Conservation (phyloP, 2,888 invertebrate species). For the Drepanosiphum platanoidis region DNA sequence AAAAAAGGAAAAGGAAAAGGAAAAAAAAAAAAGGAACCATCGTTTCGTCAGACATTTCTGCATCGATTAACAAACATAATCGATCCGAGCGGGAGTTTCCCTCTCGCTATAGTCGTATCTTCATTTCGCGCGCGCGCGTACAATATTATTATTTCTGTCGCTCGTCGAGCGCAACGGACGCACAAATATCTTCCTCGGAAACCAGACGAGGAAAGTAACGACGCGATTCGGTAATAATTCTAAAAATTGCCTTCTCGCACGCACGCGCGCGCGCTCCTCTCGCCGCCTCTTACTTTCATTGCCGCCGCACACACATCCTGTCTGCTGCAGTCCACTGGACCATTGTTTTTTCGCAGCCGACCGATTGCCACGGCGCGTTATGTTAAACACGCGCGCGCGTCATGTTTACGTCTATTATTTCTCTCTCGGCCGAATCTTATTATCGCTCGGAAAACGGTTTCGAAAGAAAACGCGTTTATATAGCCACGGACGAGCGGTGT, state of each 20-base stretch:
- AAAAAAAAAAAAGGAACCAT: too few species aligned
- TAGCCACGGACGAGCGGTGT: too few species aligned
- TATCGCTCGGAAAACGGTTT: too few species aligned
- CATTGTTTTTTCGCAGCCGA: neutral
- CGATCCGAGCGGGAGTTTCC: constrained; percentile 25
- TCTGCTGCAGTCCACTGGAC: neutral
- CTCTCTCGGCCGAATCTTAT: too few species aligned
- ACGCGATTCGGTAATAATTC: constrained; percentile 51
- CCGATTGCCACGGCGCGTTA: neutral
- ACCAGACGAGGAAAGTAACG: constrained; percentile 44
- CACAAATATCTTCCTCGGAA: constrained; percentile 26
- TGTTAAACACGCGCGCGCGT: neutral
- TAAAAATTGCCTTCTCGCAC: constrained; percentile 41
- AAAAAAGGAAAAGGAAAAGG: too few species aligned
- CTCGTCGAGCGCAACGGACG: constrained; percentile 45
- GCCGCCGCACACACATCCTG: constrained; percentile 51
- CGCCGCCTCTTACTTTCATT: constrained; percentile 55
- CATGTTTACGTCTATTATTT: too few species aligned
- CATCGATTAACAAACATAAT: constrained; percentile 58
- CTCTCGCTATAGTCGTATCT: neutral
- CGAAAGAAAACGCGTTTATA: too few species aligned
- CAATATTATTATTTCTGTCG: neutral
- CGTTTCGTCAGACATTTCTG: constrained; percentile 51
- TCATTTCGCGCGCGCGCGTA: too few species aligned
- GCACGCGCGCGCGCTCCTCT: neutral